A percentile compares a stretch with the other conserved stretches of the same genome.
Evolutionary conservation across 2,113 vertebrate genomes (phyloP).

Genomic region (Oryctolagus cuniculus): mOryCun1.1 NC_091441.1:41307501-41308000

Average conservation of each 20-base stretch:
- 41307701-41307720: background rate
- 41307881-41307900: background rate
- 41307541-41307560: no score
- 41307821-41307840: background rate
- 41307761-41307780: background rate
- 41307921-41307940: background rate
- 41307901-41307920: background rate
- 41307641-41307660: no score
- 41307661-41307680: background rate
- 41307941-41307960: slow-evolving; percentile 15
- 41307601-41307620: no score
- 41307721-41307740: background rate
- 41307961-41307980: slow-evolving; percentile 71
- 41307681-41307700: background rate
- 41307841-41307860: background rate
- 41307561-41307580: no score
- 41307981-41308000: slow-evolving; percentile 74
- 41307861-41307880: background rate
- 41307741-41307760: background rate
- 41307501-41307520: no score
- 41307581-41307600: no score
- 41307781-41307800: background rate
- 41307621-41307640: no score
- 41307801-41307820: background rate
- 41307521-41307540: no score